Evolutionary conservation across 2,113 vertebrate species (phyloP).

Genomic region (Otocyon megalotis): DNA sequence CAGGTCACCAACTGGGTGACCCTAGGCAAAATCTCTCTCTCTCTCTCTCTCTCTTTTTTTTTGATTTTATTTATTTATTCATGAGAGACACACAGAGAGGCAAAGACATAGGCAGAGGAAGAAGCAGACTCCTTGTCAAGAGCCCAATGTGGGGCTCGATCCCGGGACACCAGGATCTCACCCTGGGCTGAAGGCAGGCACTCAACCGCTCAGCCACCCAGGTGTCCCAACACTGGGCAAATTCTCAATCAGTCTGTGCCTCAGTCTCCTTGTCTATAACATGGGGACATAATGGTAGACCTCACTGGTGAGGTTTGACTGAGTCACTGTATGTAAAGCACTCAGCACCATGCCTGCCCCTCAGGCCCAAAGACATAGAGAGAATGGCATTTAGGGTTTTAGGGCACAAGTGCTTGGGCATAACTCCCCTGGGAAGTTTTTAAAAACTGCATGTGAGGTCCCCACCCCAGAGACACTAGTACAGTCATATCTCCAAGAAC

Average conservation of each 20-base stretch:
- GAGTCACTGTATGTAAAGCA: not conserved
- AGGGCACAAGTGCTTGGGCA: not conserved
- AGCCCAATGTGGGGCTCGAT: too few relatives aligned
- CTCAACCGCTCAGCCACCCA: too few relatives aligned
- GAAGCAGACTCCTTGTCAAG: too few relatives aligned
- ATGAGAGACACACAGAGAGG: too few relatives aligned
- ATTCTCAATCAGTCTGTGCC: not conserved
- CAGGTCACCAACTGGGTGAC: not conserved
- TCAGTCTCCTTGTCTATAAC: not conserved
- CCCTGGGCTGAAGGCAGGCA: too few relatives aligned
- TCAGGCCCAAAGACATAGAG: not conserved
- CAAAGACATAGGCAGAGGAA: too few relatives aligned
- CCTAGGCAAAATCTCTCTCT: not conserved
- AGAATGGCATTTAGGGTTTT: not conserved
- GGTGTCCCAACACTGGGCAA: not conserved
- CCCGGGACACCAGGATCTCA: too few relatives aligned
- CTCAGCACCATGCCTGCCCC: not conserved
- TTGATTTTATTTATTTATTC: too few relatives aligned
- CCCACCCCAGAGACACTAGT: accelerated
- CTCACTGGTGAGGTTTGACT: not conserved
- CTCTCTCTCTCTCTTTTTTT: too few relatives aligned
- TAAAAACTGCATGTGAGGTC: not conserved
- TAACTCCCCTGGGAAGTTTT: not conserved
- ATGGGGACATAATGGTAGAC: not conserved
- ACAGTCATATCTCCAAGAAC: too few relatives aligned